phyloP scores from a whole-genome alignment of 2,797 vertebrate genomes.

The Cossypha caffra region DNA sequence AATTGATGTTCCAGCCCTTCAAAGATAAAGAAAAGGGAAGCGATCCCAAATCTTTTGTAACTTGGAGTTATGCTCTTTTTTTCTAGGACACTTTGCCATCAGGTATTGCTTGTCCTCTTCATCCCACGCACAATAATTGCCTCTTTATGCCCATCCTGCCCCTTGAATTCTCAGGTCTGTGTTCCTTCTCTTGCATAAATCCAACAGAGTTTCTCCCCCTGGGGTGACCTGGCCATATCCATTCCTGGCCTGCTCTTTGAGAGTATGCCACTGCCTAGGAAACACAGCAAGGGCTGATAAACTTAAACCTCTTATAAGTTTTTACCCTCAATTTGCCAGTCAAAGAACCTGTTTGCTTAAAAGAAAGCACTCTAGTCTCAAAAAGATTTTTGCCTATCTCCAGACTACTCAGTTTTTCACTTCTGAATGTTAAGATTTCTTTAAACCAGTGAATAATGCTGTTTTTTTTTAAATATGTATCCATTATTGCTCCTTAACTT shows the following conservation, averaged over 20 bases:
- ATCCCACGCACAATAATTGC: not conserved
- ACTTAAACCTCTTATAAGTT: not conserved
- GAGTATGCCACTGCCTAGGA: not conserved
- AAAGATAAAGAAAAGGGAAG: not conserved
- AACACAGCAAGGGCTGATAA: not conserved
- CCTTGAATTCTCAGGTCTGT: not conserved
- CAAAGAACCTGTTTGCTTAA: not conserved
- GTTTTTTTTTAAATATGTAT: not conserved
- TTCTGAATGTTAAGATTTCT: not conserved
- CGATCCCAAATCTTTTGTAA: not conserved
- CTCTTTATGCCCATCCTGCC: not conserved
- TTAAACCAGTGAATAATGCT: not conserved
- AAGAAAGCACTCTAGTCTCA: not conserved
- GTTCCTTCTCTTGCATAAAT: not conserved
- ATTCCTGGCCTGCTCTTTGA: not conserved
- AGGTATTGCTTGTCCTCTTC: not conserved
- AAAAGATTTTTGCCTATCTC: not conserved
- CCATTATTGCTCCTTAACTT: not conserved
- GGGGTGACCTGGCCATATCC: not conserved
- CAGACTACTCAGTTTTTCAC: not conserved
- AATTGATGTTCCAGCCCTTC: not conserved
- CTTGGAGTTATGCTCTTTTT: not conserved
- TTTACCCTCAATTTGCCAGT: not conserved
- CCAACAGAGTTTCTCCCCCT: not conserved
- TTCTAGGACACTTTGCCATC: not conserved